A percentile compares a stretch with the other conserved stretches of the same genome.
phyloP scores from a whole-genome alignment of 30 jellyfish, hydroid and myxozoan species.

The Rhopilema esculentum region DNA sequence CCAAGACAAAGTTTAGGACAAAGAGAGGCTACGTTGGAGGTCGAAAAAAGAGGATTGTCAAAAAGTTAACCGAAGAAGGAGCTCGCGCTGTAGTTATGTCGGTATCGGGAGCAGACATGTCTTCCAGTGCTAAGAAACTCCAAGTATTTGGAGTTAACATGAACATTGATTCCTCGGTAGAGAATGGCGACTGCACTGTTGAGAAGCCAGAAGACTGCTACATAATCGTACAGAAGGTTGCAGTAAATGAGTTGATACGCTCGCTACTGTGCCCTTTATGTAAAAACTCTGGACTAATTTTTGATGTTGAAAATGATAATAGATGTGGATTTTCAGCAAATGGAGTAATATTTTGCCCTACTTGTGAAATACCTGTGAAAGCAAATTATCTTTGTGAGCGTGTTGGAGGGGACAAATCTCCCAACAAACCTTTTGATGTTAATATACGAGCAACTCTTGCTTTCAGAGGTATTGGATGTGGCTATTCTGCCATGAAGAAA shows the following conservation, averaged over 20 bases:
- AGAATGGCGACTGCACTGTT: neutral
- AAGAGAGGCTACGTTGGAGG: neutral
- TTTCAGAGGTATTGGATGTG: conserved; percentile 50
- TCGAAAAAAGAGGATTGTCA: neutral
- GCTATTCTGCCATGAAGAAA: conserved; percentile 30
- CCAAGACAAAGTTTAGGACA: neutral
- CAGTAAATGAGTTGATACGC: neutral
- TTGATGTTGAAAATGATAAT: neutral
- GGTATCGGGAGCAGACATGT: neutral
- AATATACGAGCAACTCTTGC: conserved; percentile 38
- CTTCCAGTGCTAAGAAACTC: conserved; percentile 1
- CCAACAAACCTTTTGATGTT: conserved; percentile 6
- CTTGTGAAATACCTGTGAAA: neutral
- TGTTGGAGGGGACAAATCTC: neutral
- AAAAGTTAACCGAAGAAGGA: neutral
- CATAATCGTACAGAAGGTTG: conserved; percentile 5
- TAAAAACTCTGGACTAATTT: neutral
- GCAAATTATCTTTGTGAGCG: neutral
- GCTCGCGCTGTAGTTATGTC: neutral
- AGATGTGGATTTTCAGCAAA: neutral
- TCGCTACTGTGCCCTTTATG: neutral
- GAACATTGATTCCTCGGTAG: neutral
- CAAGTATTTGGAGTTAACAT: neutral
- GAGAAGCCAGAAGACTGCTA: conserved; percentile 12
- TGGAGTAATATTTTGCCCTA: neutral